phyloP scores from a whole-genome alignment of 2,888 invertebrate species.

The Mellilla xanthometata region DNA sequence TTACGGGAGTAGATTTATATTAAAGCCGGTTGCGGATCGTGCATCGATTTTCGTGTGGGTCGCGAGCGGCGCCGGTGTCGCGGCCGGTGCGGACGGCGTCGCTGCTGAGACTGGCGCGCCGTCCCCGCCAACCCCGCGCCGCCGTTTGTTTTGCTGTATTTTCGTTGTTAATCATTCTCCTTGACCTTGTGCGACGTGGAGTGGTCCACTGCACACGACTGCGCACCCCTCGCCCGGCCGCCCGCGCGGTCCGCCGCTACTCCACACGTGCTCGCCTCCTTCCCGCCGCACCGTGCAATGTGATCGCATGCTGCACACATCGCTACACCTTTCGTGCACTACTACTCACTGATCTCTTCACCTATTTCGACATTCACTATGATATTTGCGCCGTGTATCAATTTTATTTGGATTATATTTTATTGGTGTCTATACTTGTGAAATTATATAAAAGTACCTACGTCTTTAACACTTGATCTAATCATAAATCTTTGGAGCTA shows the following conservation, averaged over 20 bases:
- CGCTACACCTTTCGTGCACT: slow-evolving; percentile 39
- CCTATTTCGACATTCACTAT: slow-evolving; percentile 26
- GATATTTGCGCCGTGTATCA: no score
- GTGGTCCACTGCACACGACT: slow-evolving; percentile 82
- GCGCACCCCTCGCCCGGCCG: slow-evolving; percentile 71
- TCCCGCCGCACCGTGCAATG: slow-evolving; percentile 42
- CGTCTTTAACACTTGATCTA: no score
- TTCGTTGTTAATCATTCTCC: slow-evolving; percentile 84
- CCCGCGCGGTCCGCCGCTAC: slow-evolving; percentile 67
- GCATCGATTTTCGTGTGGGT: slow-evolving; percentile 78
- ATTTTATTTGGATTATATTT: no score
- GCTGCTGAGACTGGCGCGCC: slow-evolving; percentile 74
- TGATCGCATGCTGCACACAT: slow-evolving; percentile 24
- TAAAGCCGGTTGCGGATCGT: slow-evolving; percentile 73
- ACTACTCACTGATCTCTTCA: no score
- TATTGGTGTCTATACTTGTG: no score
- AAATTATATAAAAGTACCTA: no score
- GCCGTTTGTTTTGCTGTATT: slow-evolving; percentile 82
- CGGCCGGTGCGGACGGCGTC: slow-evolving; percentile 75
- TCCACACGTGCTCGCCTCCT: slow-evolving; percentile 67
- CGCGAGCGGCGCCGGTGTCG: slow-evolving; percentile 68
- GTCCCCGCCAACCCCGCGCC: slow-evolving; percentile 65
- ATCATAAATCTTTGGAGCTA: no score
- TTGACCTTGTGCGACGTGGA: slow-evolving; percentile 82
- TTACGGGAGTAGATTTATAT: slow-evolving; percentile 61